These are phyloP conservation scores for Chloebia gouldiae DNA, from an alignment of 2,113 vertebrate species.

Conservation along the genomic window DNA sequence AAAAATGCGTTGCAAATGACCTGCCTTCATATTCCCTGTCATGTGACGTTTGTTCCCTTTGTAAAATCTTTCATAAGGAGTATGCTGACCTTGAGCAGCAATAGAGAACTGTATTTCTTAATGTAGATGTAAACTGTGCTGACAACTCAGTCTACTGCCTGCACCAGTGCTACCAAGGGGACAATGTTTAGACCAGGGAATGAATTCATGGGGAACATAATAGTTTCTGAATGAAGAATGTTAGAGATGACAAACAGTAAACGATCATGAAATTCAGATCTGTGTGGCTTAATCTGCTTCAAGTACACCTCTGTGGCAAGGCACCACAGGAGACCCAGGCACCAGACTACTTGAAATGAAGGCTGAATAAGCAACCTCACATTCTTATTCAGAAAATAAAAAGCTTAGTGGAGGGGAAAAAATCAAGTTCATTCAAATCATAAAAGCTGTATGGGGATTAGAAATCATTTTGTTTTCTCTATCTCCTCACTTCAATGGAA, in stretches of 20 bases:
- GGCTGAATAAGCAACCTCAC: not conserved
- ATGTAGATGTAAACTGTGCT: not conserved
- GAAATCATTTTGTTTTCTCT: conserved; percentile 11
- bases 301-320: conserved; percentile 21
- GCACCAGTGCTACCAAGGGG: not conserved
- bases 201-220: conserved; percentile 12
- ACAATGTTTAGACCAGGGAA: conserved; percentile 9
- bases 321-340: not conserved
- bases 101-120: not conserved
- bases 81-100: conserved; percentile 32
- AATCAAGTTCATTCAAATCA: conserved; percentile 34
- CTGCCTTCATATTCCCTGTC: not conserved
- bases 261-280: conserved; percentile 63
- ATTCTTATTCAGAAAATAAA: conserved; percentile 45
- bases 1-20: conserved; percentile 14
- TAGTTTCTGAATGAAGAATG: conserved; percentile 5
- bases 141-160: not conserved
- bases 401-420: not conserved
- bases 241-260: conserved; percentile 60
- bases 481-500: not conserved
- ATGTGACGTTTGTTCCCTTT: not conserved
- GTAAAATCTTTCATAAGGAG: conserved; percentile 12
- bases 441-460: conserved; percentile 47
- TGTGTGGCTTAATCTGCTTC: conserved; percentile 21
- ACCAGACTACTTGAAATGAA: not conserved